phyloP scores from a whole-genome alignment of 2,113 vertebrate genomes.

The Anoura caudifer region DNA sequence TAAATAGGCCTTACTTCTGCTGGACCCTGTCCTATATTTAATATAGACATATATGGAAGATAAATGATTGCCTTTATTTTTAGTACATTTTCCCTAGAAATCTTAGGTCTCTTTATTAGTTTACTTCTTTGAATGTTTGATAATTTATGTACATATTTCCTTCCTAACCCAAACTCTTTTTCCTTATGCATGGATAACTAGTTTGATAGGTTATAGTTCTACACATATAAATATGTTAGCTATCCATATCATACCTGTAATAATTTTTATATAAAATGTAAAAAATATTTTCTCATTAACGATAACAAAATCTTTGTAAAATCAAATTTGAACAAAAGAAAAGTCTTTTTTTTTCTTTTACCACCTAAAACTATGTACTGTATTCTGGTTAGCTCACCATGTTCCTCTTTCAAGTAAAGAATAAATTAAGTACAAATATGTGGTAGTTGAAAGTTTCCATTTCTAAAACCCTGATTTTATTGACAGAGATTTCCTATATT shows the following conservation, averaged over 20 bases:
- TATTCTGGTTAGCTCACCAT: background rate
- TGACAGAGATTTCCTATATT: background rate
- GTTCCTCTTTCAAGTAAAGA: background rate
- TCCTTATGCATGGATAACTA: background rate
- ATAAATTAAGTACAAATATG: background rate
- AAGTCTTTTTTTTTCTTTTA: background rate
- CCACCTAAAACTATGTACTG: background rate
- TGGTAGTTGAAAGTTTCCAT: background rate
- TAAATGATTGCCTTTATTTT: background rate
- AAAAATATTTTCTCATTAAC: background rate
- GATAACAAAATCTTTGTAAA: background rate
- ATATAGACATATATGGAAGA: background rate
- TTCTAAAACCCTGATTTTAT: constrained; percentile 55
- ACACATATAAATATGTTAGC: background rate
- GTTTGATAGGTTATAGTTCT: background rate
- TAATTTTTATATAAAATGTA: background rate
- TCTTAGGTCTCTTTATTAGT: background rate
- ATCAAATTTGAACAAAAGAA: background rate
- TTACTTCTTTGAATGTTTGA: background rate
- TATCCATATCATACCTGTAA: background rate
- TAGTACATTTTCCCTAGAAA: background rate
- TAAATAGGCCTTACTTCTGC: too few relatives aligned
- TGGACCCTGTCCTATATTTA: background rate
- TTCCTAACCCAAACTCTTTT: background rate
- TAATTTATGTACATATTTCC: background rate